Evolutionary conservation across 1,140 invertebrate species (phyloP), one percentile per base, ranked within the genome.

Genomic region (Scaptomyza hsui): DNA sequence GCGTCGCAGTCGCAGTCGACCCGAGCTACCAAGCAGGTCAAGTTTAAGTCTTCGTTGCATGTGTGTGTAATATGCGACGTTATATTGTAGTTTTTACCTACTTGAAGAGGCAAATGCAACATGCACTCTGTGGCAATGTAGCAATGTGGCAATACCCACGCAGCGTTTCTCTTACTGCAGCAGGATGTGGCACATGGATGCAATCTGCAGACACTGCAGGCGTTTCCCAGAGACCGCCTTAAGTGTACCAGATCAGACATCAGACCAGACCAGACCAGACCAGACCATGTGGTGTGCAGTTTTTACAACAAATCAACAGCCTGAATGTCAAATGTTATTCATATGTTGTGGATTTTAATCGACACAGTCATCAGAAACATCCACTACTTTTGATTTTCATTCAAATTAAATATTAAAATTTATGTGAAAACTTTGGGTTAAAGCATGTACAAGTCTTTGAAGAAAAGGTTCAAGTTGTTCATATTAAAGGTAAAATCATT

Each of bases 131-230:
- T 24, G 4, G 4, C 13, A 13, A 55, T 48, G n/a, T n/a, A n/a
- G n/a, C n/a, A n/a, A n/a, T n/a, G n/a, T n/a, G 80, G 81, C 76
- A 86, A 77, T 85, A 85, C 81, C 81, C 81, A 86, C 71, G 82
- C 77, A 72, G 73, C 71, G 81, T 71, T 26, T 26, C 29, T 35
- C 10, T 48, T 6, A 15, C 19, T 57, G 47, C 48, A 24, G 24
- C 53, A 73, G 64, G 71, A 68, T 69, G 70, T 49, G 77, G 82
- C 81, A 86, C 81, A 86, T 86, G 81, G 81, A 72, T 68, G 81
- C 81, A 86, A 86, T 86, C 70, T 86, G 81, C 80, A 78, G 75
- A 16, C 63, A 63, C 60, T 77, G 70, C 79, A 83, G 80, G 80
- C 81, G 81, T 81, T 86, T 86, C 82, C 82, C 81, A 86, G 78